These are phyloP conservation scores for Tauraco erythrolophus DNA, from an alignment of 2,113 vertebrate species.

Conservation along the genomic window DNA sequence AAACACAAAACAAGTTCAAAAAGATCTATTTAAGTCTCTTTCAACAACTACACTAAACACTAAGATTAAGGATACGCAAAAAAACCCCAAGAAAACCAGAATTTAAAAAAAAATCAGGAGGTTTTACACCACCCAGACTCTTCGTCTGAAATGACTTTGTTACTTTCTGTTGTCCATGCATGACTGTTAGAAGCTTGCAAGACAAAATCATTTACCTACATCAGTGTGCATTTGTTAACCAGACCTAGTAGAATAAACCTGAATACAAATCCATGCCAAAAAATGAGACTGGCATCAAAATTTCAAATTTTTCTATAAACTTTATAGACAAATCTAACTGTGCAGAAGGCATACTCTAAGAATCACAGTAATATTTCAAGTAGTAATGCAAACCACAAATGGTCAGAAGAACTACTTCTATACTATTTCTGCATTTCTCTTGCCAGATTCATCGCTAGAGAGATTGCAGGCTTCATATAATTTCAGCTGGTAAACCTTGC, in stretches of 20 bases:
- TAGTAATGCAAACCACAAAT: neutral
- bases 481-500: neutral
- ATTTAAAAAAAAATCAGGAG: neutral
- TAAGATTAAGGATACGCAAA: neutral
- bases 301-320: neutral
- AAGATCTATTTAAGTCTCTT: neutral
- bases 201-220: neutral
- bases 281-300: neutral
- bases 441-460: neutral
- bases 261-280: neutral
- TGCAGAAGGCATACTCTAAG: neutral
- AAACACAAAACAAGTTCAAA: neutral
- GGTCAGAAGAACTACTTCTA: neutral
- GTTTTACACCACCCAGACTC: neutral
- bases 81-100: neutral
- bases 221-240: neutral
- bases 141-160: neutral
- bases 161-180: neutral
- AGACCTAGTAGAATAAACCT: neutral
- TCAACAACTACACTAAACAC: neutral
- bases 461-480: neutral
- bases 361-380: neutral
- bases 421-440: neutral
- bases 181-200: neutral
- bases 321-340: neutral